These are phyloP conservation scores for Panurus biarmicus DNA, from an alignment of 2,113 vertebrate species.

Conservation along the genomic window DNA sequence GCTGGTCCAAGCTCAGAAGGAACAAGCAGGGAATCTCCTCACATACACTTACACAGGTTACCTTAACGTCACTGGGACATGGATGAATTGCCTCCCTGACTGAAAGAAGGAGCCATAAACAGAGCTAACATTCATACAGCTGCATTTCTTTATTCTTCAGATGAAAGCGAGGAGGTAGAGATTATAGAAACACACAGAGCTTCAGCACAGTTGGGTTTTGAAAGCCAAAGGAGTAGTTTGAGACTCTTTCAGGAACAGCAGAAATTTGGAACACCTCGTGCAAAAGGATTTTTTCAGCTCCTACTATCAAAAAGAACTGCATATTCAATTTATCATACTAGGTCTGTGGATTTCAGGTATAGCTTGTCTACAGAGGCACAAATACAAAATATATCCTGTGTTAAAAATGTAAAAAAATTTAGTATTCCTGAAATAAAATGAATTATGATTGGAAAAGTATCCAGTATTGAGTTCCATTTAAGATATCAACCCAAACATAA, in stretches of 20 bases:
- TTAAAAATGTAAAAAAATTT: background rate
- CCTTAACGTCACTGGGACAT: background rate
- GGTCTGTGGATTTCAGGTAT: background rate
- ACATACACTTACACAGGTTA: rapidly evolving
- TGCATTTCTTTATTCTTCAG: background rate
- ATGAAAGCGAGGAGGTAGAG: background rate
- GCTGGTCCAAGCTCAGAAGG: background rate
- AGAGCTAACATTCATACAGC: background rate
- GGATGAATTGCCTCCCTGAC: background rate
- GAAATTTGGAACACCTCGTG: background rate
- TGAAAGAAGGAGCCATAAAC: background rate
- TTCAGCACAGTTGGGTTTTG: background rate
- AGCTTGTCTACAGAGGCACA: background rate
- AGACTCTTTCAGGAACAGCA: background rate
- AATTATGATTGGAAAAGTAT: background rate
- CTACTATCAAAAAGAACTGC: background rate
- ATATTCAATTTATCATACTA: background rate
- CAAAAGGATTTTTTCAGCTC: background rate
- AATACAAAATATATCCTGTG: background rate
- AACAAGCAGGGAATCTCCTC: background rate
- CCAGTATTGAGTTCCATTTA: background rate
- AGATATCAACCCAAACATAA: background rate
- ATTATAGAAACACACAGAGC: background rate
- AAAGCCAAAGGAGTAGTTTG: background rate
- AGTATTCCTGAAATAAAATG: background rate